Percentiles rank a stretch among this genome's conserved stretches.
Evolutionary conservation across 2,113 vertebrate genomes (phyloP).

Genomic region (Lepus americanus): DNA sequence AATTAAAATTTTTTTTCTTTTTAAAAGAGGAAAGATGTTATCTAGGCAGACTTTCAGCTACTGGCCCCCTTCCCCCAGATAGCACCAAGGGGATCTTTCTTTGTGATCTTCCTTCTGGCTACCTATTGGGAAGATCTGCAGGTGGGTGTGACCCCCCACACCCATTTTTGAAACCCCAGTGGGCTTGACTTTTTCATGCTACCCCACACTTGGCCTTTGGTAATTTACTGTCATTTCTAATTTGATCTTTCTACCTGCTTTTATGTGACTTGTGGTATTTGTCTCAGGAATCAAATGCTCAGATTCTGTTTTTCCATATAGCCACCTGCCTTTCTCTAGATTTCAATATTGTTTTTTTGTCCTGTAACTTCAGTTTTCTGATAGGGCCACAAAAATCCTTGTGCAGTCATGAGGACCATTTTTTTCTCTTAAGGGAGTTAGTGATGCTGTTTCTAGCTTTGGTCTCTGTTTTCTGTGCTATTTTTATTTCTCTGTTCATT

Average conservation of each 20-base stretch:
- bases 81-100: background rate
- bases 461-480: background rate
- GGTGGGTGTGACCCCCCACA: background rate
- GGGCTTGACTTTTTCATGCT: background rate
- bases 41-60: background rate
- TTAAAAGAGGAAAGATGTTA: background rate
- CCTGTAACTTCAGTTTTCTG: background rate
- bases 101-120: background rate
- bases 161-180: background rate
- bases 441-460: background rate
- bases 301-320: slow-evolving; percentile 2
- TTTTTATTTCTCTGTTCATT: background rate
- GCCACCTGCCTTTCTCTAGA: background rate
- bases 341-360: background rate
- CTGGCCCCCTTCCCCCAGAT: background rate
- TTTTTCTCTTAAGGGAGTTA: background rate
- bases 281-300: background rate
- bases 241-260: background rate
- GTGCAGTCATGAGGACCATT: too few species aligned
- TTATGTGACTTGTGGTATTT: background rate
- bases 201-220: background rate
- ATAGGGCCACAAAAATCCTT: background rate
- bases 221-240: background rate
- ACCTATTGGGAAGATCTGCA: background rate
- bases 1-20: background rate